phyloP scores from a whole-genome alignment of 2,888 invertebrate genomes.

The Noctua comes region DNA sequence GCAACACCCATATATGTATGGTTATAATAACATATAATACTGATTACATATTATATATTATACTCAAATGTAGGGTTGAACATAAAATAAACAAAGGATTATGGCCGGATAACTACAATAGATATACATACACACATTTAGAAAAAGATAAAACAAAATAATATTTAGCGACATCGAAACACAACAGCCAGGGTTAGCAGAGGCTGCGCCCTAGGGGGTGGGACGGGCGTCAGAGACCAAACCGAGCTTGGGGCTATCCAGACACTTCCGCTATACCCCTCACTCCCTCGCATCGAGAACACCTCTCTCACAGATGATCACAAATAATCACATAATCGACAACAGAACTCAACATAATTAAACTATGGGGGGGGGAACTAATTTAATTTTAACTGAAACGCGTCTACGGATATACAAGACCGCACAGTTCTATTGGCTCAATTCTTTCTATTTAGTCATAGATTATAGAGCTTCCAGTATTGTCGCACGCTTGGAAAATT shows the following conservation, averaged over 20 bases:
- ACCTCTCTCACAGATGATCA: conserved; percentile 90
- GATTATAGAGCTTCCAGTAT: conserved; percentile 77
- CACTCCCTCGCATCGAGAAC: conserved; percentile 91
- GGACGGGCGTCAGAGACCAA: conserved; percentile 86
- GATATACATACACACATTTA: conserved; percentile 87
- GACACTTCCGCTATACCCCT: conserved; percentile 90
- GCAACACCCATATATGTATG: conserved; percentile 89
- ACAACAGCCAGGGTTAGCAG: conserved; percentile 90
- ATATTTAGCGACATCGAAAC: conserved; percentile 89
- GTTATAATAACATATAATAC: conserved; percentile 79
- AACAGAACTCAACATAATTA: conserved; percentile 86
- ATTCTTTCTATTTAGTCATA: conserved; percentile 68
- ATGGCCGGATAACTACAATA: conserved; percentile 85
- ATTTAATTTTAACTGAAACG: conserved; percentile 80
- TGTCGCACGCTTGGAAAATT: conserved; percentile 81
- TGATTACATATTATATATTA: conserved; percentile 76
- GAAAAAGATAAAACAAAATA: conserved; percentile 80
- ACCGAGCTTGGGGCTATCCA: conserved; percentile 88
- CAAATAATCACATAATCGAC: conserved; percentile 88
- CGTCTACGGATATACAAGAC: conserved; percentile 78
- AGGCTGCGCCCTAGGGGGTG: conserved; percentile 89
- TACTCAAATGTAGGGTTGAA: conserved; percentile 75
- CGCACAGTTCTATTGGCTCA: conserved; percentile 76
- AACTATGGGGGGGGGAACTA: conserved; percentile 84
- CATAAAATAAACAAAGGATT: conserved; percentile 74